phyloP scores from a whole-genome alignment of 1,140 invertebrate genomes.

The Potamilus streckersoni region DNA sequence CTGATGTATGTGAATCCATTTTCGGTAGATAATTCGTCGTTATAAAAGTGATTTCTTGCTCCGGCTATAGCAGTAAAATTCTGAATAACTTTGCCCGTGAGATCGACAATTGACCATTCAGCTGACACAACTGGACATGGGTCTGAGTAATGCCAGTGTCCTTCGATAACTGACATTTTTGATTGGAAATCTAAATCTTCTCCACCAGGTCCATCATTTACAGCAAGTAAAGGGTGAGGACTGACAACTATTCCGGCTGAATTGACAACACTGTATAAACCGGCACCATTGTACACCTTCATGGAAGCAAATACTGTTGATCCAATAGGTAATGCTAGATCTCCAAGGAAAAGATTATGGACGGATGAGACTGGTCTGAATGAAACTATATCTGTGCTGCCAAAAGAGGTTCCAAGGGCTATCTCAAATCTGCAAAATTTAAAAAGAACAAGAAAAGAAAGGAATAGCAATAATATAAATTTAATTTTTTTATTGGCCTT shows the following conservation, averaged over 20 bases:
- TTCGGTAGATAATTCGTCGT: conserved; percentile 7
- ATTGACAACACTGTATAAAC: conserved; percentile 10
- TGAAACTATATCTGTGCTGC: conserved; percentile 2
- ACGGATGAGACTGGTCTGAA: not conserved
- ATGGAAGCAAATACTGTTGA: conserved; percentile 9
- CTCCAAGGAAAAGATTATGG: conserved; percentile 3
- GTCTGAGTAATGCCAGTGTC: conserved; percentile 15
- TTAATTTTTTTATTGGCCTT: no score
- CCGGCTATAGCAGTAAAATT: not conserved
- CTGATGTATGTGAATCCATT: conserved; percentile 8
- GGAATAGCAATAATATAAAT: no score
- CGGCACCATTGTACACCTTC: conserved; percentile 16
- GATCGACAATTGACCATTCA: conserved; percentile 2
- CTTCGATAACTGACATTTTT: not conserved
- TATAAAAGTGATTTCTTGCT: not conserved
- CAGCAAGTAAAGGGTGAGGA: conserved; percentile 2
- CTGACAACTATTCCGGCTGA: conserved; percentile 18
- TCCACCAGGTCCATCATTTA: not conserved
- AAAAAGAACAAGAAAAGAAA: not conserved
- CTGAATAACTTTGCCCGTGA: not conserved
- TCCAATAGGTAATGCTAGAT: not conserved
- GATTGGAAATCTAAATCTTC: conserved; percentile 10
- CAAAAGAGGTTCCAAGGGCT: not conserved
- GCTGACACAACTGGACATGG: conserved; percentile 4
- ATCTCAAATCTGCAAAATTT: conserved; percentile 10